phyloP scores from a whole-genome alignment of 2,113 vertebrate species.

The Agelaius tricolor region DNA sequence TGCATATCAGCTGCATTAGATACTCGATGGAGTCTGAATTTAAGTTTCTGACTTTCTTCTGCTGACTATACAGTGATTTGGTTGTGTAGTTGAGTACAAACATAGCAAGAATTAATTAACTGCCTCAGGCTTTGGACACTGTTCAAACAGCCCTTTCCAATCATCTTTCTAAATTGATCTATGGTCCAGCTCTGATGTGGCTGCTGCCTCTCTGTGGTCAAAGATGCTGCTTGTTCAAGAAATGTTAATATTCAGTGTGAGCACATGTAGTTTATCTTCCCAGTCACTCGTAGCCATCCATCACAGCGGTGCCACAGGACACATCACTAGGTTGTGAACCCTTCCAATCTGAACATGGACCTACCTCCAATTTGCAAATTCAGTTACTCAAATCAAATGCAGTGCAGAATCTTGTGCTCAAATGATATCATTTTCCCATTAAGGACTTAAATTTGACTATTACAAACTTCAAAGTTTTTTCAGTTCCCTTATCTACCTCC shows the following conservation, averaged over 20 bases:
- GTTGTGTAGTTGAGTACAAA: neutral
- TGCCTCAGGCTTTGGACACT: neutral
- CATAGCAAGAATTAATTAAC: neutral
- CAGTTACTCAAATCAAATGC: neutral
- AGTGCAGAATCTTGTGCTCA: neutral
- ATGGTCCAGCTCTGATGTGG: neutral
- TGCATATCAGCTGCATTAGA: neutral
- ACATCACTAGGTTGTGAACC: neutral
- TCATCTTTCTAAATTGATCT: neutral
- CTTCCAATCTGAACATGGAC: neutral
- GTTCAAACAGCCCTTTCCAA: neutral
- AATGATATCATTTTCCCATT: neutral
- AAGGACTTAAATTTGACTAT: neutral
- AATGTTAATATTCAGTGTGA: neutral
- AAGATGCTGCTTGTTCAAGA: neutral
- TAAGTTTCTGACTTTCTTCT: neutral
- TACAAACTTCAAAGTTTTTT: neutral
- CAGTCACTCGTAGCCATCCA: neutral
- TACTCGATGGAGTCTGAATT: neutral
- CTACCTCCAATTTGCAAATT: neutral
- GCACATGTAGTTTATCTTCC: neutral
- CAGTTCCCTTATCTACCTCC: neutral
- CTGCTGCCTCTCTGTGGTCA: neutral
- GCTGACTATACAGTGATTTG: neutral
- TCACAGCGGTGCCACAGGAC: neutral